Percentiles rank a stretch among this genome's conserved stretches.
These are phyloP conservation scores for Sebastes nivosus DNA, from an alignment of 2,797 vertebrate genomes.

Conservation along the genomic window DNA sequence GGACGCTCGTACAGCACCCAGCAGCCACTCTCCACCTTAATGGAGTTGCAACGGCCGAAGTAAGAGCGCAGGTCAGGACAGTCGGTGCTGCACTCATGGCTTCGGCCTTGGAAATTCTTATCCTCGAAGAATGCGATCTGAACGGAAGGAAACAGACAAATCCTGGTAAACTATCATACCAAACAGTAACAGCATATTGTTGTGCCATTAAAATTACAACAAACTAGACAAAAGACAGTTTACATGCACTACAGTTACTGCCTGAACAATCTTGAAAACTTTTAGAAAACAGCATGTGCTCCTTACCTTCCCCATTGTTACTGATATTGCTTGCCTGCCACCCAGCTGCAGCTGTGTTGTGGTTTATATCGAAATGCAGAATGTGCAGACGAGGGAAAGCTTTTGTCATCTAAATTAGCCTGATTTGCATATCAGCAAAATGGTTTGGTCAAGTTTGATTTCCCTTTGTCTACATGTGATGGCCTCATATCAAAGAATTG, in stretches of 20 bases:
- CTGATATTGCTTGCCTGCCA: slow-evolving; percentile 57
- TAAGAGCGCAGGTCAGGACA: slow-evolving; percentile 57
- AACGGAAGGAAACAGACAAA: neutral
- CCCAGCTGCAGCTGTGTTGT: slow-evolving; percentile 58
- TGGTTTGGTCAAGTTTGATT: slow-evolving; percentile 74
- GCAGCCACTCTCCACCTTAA: slow-evolving; percentile 74
- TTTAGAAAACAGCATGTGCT: neutral
- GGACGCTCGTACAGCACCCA: slow-evolving; percentile 74
- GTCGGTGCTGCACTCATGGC: slow-evolving; percentile 67
- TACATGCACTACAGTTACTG: neutral
- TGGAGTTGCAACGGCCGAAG: slow-evolving; percentile 70
- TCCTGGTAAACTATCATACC: slow-evolving; percentile 8
- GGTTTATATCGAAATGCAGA: slow-evolving; percentile 77
- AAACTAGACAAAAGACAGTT: neutral
- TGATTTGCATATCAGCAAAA: slow-evolving; percentile 79
- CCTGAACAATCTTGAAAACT: neutral
- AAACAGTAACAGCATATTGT: neutral
- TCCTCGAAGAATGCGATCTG: slow-evolving; percentile 76
- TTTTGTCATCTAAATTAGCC: slow-evolving; percentile 70
- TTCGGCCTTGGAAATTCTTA: slow-evolving; percentile 66
- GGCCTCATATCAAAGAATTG: slow-evolving; percentile 56
- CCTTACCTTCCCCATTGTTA: slow-evolving; percentile 74
- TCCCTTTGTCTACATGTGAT: slow-evolving; percentile 62
- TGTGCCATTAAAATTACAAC: neutral
- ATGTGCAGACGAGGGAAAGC: slow-evolving; percentile 74